Percentiles rank a stretch among this genome's conserved stretches.
phyloP scores from a whole-genome alignment of 2,113 vertebrate species.

The Passer montanus region DNA sequence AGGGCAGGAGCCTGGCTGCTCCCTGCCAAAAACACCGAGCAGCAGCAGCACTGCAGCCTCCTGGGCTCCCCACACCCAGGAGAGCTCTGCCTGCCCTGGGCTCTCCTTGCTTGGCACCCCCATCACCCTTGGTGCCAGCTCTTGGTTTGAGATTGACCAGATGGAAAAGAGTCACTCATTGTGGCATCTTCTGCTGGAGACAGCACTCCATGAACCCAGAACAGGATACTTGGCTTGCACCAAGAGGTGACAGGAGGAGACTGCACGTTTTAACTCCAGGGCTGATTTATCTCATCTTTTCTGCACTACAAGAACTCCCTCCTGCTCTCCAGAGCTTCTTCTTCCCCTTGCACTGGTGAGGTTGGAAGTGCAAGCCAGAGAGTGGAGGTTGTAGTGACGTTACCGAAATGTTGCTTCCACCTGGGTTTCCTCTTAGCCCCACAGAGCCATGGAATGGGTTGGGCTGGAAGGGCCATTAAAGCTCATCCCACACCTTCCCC shows the following conservation, averaged over 20 bases:
- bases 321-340: background rate
- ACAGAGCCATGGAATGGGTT: background rate
- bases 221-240: background rate
- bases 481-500: background rate
- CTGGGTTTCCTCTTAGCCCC: background rate
- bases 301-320: background rate
- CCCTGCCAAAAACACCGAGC: background rate
- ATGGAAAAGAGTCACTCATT: background rate
- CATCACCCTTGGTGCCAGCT: accelerated
- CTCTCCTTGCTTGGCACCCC: background rate
- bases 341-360: background rate
- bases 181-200: background rate
- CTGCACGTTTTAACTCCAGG: background rate
- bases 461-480: background rate
- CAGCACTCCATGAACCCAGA: background rate
- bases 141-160: background rate
- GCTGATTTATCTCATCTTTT: background rate
- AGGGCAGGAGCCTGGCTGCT: background rate
- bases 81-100: accelerated
- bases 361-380: background rate
- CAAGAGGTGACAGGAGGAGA: background rate
- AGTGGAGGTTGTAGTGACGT: background rate
- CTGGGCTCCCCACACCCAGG: background rate
- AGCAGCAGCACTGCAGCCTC: background rate
- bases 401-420: background rate